Evolutionary conservation across 2,888 invertebrate genomes (phyloP).

Genomic region (Archips xylosteana): DNA sequence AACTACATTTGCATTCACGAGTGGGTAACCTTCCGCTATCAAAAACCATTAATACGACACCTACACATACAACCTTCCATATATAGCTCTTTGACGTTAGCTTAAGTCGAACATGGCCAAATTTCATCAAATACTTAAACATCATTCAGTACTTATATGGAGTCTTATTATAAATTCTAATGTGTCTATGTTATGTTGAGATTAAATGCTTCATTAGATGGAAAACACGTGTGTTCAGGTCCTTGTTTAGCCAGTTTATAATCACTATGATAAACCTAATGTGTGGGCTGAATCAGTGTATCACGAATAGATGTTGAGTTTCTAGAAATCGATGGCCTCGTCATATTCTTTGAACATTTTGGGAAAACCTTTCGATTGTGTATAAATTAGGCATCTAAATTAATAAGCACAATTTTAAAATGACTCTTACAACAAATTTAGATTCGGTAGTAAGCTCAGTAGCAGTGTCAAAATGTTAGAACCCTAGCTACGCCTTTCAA

Average conservation of each 20-base stretch:
- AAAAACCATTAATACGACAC: slow-evolving; percentile 47
- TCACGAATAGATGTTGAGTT: too few relatives aligned
- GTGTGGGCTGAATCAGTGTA: not conserved
- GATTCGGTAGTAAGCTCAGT: too few relatives aligned
- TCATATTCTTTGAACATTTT: too few relatives aligned
- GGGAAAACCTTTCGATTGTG: too few relatives aligned
- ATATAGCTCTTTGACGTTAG: slow-evolving; percentile 57
- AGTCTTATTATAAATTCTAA: slow-evolving; percentile 38
- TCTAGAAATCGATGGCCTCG: too few relatives aligned
- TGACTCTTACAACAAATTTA: too few relatives aligned
- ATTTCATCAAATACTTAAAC: slow-evolving; percentile 47
- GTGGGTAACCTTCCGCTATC: slow-evolving; percentile 33
- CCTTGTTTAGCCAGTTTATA: not conserved
- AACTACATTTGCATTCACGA: slow-evolving; percentile 41
- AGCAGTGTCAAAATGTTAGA: too few relatives aligned
- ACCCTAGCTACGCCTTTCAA: too few relatives aligned
- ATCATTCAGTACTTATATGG: slow-evolving; percentile 38
- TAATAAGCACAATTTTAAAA: too few relatives aligned
- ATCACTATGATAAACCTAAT: not conserved
- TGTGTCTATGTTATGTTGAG: not conserved
- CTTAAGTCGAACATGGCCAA: slow-evolving; percentile 54
- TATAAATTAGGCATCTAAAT: too few relatives aligned
- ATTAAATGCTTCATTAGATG: not conserved
- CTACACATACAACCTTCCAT: slow-evolving; percentile 55
- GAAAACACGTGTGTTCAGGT: not conserved